Evolutionary conservation across 2,888 invertebrate genomes (phyloP).

Genomic region (Ophraella communa): DNA sequence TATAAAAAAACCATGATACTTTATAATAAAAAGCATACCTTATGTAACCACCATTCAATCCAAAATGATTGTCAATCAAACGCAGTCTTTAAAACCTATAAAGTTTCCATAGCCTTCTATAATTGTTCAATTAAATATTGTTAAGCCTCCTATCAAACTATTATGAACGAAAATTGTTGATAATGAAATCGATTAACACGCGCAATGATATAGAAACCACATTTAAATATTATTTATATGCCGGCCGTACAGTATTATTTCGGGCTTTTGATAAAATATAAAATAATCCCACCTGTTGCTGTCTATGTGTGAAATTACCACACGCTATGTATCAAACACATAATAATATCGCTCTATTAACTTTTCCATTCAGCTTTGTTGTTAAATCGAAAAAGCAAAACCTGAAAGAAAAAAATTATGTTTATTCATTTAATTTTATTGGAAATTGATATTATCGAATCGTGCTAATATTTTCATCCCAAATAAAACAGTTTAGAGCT

Average conservation of each 20-base stretch:
- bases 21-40: too few species aligned
- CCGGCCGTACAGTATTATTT: constrained; percentile 10
- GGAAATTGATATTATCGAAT: too few species aligned
- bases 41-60: too few species aligned
- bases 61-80: neutral
- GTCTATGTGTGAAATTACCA: neutral
- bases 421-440: too few species aligned
- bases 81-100: neutral
- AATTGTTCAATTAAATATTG: constrained; percentile 14
- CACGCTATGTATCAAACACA: neutral
- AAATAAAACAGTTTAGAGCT: too few species aligned
- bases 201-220: constrained; percentile 14
- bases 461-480: too few species aligned
- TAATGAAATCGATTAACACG: constrained; percentile 9
- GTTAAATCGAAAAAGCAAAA: neutral
- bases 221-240: constrained; percentile 24
- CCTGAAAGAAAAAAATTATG: too few species aligned
- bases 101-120: neutral
- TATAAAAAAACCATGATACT: too few species aligned
- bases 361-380: neutral
- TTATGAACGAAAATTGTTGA: constrained; percentile 12
- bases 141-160: constrained; percentile 3
- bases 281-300: constrained; percentile 30
- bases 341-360: neutral
- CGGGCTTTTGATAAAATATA: constrained; percentile 27